These are phyloP conservation scores for Chloroceryle aenea DNA, from an alignment of 2,113 vertebrate genomes.

Conservation along the genomic window DNA sequence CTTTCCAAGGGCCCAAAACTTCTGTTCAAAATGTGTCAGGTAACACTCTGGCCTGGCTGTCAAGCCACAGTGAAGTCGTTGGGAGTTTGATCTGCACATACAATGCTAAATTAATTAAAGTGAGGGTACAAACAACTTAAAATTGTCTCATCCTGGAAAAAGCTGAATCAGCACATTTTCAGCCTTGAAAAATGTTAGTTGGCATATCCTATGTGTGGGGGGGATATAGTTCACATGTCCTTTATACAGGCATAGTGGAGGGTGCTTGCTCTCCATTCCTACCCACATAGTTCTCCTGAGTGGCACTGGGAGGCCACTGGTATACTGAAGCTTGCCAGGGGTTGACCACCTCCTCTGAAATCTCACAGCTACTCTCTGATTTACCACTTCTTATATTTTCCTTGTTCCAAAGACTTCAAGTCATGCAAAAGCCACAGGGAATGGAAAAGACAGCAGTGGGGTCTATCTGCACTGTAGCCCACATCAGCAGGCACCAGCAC, in stretches of 20 bases:
- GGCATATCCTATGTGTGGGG: rapidly evolving
- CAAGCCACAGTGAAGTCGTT: background rate
- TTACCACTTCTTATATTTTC: background rate
- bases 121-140: background rate
- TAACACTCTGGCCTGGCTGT: background rate
- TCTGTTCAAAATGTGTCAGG: background rate
- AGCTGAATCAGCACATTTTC: background rate
- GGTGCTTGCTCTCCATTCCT: background rate
- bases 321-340: no score
- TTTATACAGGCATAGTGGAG: rapidly evolving
- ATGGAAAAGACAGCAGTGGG: background rate
- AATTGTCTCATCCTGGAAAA: background rate
- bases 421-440: background rate
- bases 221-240: background rate
- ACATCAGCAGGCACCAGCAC: rapidly evolving
- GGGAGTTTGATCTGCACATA: background rate
- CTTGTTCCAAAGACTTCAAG: background rate
- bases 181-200: background rate
- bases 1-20: background rate
- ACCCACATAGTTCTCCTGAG: rapidly evolving
- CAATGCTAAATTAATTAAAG: background rate
- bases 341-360: background rate
- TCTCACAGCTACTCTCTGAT: background rate
- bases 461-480: background rate
- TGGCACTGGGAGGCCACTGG: background rate